Evolutionary conservation across 2,113 vertebrate genomes (phyloP), one percentile per base, ranked within the genome.

Genomic region (Microtus montanus): DNA sequence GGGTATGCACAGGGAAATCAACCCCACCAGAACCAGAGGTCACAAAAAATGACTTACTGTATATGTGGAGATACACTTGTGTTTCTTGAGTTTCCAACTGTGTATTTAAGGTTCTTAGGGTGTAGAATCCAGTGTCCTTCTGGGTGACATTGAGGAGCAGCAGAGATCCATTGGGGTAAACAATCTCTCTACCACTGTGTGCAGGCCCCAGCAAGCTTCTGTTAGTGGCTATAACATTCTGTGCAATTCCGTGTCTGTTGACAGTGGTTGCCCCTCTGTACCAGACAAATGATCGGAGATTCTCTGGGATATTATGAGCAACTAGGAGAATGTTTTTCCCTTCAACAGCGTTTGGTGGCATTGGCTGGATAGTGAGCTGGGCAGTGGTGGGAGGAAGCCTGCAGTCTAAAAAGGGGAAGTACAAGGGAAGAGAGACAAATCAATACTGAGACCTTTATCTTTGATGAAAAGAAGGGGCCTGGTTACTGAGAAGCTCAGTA

Each of bases 161-260:
- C 68, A 97, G 77, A 13, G 93, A 95, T 5, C 85, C 95, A 28
- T 93, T 97, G 75, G 33, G 3, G 79, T 94, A 78, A 0, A 89
- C 0, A 7, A 1, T 93, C 38, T 89, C 64, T 52, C 80, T 20
- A 2, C 52, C 2, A 0, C 44, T 92, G 61, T 79, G 0, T 7
- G 4, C 61, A 38, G 61, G 1, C 35, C 93, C 93, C 0, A 0
- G 1, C 2, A 0, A 1, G 8, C 0, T 5, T 9, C 0, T 0
- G 7, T 24, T 1, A 49, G 0, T 5, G 13, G 0, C 0, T 68
- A 0, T 0, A 5, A 0, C 0, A 3, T 58, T 52, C 0, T 35
- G 0, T 12, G 0, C 0, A 19, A 97, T 92, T 19, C 1, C 2
- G 11, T 1, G 13, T 0, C 0, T 1, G 1, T 2, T 0, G 0